Conservation (phyloP, 92 coral and sea anemone genomes). For the Actinostola sp. region DNA sequence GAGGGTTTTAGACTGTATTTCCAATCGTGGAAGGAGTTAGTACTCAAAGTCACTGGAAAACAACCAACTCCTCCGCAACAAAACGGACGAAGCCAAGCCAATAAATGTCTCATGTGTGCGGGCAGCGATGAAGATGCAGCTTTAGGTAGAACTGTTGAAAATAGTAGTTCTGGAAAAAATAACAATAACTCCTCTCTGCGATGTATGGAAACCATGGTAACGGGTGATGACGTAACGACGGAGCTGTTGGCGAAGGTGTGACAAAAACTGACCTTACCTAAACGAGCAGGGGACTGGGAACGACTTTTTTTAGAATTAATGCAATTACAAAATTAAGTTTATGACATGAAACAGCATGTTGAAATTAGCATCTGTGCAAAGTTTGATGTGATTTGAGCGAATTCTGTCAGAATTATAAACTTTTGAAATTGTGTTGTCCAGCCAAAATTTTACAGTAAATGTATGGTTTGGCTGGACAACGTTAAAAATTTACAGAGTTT, state of each 20-base stretch:
- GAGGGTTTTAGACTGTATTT: constrained; percentile 86
- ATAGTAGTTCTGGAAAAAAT: not conserved
- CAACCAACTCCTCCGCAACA: not conserved
- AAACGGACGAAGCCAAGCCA: not conserved
- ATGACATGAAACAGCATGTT: too few relatives aligned
- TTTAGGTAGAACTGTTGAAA: not conserved
- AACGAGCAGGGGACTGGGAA: too few relatives aligned
- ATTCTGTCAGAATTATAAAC: too few relatives aligned
- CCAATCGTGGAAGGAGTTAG: constrained; percentile 81
- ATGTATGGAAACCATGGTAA: not conserved
- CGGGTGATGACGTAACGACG: not conserved
- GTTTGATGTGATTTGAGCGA: too few relatives aligned
- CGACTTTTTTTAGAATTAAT: too few relatives aligned
- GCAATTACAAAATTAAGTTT: too few relatives aligned
- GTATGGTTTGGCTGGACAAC: too few relatives aligned
- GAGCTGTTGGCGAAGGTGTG: constrained; percentile 2
- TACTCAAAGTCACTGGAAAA: constrained; percentile 38
- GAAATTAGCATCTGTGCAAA: too few relatives aligned
- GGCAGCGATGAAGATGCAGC: constrained; percentile 7
- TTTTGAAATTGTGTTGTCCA: too few relatives aligned
- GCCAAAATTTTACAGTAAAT: too few relatives aligned
- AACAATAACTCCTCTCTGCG: not conserved
- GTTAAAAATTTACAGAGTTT: too few relatives aligned
- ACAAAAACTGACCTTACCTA: too few relatives aligned
- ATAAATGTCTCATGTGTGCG: constrained; percentile 17